phyloP scores from a whole-genome alignment of 2,113 vertebrate species.

The Tachuris rubrigastra region DNA sequence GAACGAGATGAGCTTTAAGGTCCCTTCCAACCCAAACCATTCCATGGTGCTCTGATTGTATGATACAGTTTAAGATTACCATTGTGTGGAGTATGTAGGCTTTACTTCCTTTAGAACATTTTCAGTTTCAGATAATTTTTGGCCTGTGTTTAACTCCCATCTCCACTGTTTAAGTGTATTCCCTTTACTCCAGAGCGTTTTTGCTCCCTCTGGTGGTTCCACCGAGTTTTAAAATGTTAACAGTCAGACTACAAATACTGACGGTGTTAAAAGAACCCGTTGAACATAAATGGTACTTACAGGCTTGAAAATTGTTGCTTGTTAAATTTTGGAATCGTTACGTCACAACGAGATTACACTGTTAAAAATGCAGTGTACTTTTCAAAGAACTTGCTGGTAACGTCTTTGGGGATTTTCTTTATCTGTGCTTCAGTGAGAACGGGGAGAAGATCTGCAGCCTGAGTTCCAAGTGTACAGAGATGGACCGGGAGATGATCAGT shows the following conservation, averaged over 20 bases:
- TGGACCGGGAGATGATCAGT: slow-evolving; percentile 95
- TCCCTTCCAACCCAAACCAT: background rate
- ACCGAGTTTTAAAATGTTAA: background rate
- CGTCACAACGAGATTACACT: background rate
- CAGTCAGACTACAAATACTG: background rate
- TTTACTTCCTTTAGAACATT: background rate
- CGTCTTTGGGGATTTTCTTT: background rate
- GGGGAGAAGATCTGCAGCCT: slow-evolving; percentile 89
- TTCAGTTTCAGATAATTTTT: background rate
- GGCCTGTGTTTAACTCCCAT: accelerated
- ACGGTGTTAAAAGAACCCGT: background rate
- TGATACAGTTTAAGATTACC: background rate
- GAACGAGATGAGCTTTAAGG: background rate
- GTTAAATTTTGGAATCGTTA: accelerated
- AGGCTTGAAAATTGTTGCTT: background rate
- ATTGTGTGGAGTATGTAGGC: background rate
- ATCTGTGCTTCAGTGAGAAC: slow-evolving; percentile 68
- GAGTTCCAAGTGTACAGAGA: slow-evolving; percentile 94
- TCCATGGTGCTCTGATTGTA: background rate
- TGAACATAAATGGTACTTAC: background rate
- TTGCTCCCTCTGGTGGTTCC: background rate
- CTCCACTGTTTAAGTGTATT: accelerated
- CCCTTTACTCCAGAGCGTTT: background rate
- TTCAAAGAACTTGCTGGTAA: background rate
- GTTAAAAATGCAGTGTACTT: background rate